Conservation (phyloP, 2,113 vertebrate genomes). For the Sylvilagus bachmani region DNA sequence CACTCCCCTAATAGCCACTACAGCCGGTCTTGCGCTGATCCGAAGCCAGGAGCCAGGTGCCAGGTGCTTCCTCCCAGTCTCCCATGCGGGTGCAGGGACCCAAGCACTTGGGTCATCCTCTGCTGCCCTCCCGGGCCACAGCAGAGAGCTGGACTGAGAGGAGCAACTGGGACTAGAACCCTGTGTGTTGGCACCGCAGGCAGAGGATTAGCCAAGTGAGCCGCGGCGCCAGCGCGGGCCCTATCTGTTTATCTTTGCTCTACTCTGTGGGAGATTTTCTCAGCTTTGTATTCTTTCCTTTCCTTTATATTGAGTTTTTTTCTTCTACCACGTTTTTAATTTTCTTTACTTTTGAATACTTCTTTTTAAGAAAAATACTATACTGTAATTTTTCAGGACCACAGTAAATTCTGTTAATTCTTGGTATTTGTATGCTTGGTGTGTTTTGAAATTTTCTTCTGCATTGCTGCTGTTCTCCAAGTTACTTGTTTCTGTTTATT, state of each 20-base stretch:
- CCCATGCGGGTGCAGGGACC: too few species aligned
- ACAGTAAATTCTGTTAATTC: background rate
- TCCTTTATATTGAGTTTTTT: background rate
- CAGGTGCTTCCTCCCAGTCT: too few species aligned
- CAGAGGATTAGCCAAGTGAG: too few species aligned
- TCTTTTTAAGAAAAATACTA: background rate
- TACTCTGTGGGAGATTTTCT: background rate
- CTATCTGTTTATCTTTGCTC: background rate
- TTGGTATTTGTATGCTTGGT: background rate
- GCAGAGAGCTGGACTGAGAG: too few species aligned
- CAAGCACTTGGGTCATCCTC: too few species aligned
- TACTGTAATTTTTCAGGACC: conserved; percentile 5
- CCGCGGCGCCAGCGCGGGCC: too few species aligned
- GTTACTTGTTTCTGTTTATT: background rate
- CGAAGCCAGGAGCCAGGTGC: too few species aligned
- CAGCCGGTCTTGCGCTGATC: too few species aligned
- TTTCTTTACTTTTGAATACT: background rate
- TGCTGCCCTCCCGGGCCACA: too few species aligned
- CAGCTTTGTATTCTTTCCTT: background rate
- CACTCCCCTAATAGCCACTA: too few species aligned
- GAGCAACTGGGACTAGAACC: too few species aligned
- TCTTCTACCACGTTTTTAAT: background rate
- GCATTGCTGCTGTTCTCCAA: background rate
- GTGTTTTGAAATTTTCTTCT: background rate
- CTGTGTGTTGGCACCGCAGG: too few species aligned